A percentile compares a stretch with the other conserved stretches of the same genome.
phyloP scores from a whole-genome alignment of 2,888 invertebrate genomes.

The Pristionchus arcanus region DNA sequence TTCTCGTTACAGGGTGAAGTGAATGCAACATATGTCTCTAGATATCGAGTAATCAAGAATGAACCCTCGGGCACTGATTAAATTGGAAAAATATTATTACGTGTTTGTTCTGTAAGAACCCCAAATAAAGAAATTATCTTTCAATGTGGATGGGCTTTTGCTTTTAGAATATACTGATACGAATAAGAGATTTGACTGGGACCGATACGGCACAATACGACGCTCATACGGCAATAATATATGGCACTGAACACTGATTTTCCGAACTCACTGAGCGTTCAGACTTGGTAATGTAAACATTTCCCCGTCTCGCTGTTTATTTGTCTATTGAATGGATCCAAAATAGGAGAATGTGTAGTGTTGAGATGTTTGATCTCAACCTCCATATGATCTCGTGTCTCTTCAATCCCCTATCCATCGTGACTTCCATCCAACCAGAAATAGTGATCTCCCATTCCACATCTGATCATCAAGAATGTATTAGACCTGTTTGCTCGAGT shows the following conservation, averaged over 20 bases:
- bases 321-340: no score
- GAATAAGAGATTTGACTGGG: neutral
- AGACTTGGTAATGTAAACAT: no score
- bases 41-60: conserved; percentile 30
- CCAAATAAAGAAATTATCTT: neutral
- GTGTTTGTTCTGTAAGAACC: conserved; percentile 24
- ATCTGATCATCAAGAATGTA: neutral
- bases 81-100: neutral
- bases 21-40: neutral
- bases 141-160: no score
- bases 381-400: neutral
- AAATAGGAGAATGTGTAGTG: no score
- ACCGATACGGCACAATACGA: no score
- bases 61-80: neutral
- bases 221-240: neutral
- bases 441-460: neutral
- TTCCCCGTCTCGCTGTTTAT: no score
- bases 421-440: neutral
- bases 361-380: neutral
- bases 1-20: neutral
- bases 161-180: neutral
- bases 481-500: no score
- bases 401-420: neutral
- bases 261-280: no score
- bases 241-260: no score